Base-by-base conservation (phyloP, 2,888 invertebrate genomes). In the Netelia inedita region DNA sequence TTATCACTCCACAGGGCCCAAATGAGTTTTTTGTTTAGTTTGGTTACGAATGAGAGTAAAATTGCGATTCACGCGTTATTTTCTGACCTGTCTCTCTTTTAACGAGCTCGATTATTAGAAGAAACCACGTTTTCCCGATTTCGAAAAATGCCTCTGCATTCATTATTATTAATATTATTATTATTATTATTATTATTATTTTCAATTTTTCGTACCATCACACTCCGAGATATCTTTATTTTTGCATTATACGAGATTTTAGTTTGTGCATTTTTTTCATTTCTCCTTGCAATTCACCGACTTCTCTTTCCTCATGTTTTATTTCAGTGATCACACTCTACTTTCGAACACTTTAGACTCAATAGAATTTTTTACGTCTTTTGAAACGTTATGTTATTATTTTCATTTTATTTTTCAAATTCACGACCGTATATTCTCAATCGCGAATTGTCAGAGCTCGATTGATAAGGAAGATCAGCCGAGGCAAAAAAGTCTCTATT, bases 271-370 rank as follows among this genome's bases (percentile, higher is more conserved):
- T 21, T 50, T 73, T 73, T 55, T 65, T 66, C 28, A 66, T 76
- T 79, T 73, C 59, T 61, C 61, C n/a, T 55, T 57, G 35, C 35
- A 35, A 35, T 35, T 35, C 6, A 35, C 35, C 35, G 35, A 6
- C 35, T 78, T 57, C n/a, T 61, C 72, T 35, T 2, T 72, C 50
- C 72, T 82, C 74, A 74, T 68, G 78, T 80, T 79, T 68, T 72
- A 46, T 50, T 55, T 75, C 50, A 55, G 66, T 78, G 55, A 66
- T 65, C 9, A 9, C 68, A 72, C 55, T 74, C 63, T 46, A 46
- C n/a, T 83, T 71, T 74, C 74, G 85, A 87, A 87, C 85, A 87
- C 85, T 84, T 86, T 76, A 86, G 85, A 85, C 81, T 87, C 82
- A 82, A 61, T 86, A 85, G 75, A 83, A 78, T 80, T 87, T 82